A percentile compares a stretch with the other conserved stretches of the same genome.
Conservation (phyloP, 2,113 vertebrate genomes). For the Podarcis muralis region DNA sequence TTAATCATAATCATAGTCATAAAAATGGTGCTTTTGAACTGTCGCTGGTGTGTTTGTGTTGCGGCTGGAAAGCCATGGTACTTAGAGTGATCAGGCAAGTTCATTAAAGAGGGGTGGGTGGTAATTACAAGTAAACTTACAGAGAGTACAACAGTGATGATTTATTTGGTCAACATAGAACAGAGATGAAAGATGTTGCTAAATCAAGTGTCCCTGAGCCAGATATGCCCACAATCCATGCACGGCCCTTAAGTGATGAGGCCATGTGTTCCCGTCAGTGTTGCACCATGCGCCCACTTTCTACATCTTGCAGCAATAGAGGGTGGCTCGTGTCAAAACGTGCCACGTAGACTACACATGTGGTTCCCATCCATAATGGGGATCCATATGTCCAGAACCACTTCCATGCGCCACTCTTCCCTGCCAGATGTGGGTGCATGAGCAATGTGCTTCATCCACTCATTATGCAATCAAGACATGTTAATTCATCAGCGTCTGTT, state of each 20-base stretch:
- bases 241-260: background rate
- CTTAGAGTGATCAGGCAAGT: background rate
- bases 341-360: background rate
- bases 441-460: slow-evolving; percentile 1
- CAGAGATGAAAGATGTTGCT: background rate
- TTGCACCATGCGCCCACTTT: background rate
- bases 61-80: background rate
- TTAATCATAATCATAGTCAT: background rate
- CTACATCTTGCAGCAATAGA: background rate
- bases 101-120: background rate
- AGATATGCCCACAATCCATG: background rate
- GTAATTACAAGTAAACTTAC: background rate
- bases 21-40: background rate
- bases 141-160: background rate
- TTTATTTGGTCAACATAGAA: background rate
- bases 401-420: fast-evolving
- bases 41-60: background rate
- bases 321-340: too few species aligned
- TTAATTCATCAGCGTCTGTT: background rate
- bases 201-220: background rate
- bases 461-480: too few species aligned
- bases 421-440: background rate
- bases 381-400: background rate
- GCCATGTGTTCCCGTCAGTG: background rate
- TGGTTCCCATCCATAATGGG: background rate